Evolutionary conservation across 2,113 vertebrate genomes (phyloP).

Genomic region (Hystrix brachyura): DNA sequence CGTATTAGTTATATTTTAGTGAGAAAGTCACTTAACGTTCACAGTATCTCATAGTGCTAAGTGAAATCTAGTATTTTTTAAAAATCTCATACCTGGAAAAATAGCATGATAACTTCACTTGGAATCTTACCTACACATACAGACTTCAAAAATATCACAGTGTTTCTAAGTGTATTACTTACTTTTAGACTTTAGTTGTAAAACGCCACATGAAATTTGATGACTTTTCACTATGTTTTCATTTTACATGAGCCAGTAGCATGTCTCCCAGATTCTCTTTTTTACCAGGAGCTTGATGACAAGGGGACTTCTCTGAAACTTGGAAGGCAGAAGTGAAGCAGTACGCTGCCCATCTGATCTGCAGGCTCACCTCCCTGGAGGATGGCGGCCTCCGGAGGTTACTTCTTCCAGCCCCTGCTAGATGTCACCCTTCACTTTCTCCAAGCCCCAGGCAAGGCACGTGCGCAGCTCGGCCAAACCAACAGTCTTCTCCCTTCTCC

Average conservation of each 20-base stretch:
- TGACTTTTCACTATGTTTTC: not conserved
- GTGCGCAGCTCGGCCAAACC: not conserved
- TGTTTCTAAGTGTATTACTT: not conserved
- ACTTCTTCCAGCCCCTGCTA: not conserved
- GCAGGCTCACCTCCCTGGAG: not conserved
- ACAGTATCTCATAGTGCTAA: not conserved
- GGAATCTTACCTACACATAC: not conserved
- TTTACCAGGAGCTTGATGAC: not conserved
- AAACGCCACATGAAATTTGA: not conserved
- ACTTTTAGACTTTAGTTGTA: not conserved
- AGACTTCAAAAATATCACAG: not conserved
- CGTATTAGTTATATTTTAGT: not conserved
- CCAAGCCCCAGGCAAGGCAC: not conserved
- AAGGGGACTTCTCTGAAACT: not conserved
- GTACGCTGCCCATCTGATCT: not conserved
- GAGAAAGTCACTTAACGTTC: not conserved
- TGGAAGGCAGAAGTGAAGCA: not conserved
- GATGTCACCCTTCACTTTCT: not conserved
- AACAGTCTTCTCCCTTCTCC: not conserved
- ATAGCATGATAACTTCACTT: not conserved
- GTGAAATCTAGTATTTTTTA: not conserved
- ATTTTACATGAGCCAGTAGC: not conserved
- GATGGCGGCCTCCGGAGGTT: not conserved
- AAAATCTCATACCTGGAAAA: not conserved
- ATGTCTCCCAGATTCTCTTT: not conserved